A percentile compares a stretch with the other conserved stretches of the same genome.
Conservation (phyloP, 2,797 vertebrate genomes). For the Acrossocheilus fasciatus region DNA sequence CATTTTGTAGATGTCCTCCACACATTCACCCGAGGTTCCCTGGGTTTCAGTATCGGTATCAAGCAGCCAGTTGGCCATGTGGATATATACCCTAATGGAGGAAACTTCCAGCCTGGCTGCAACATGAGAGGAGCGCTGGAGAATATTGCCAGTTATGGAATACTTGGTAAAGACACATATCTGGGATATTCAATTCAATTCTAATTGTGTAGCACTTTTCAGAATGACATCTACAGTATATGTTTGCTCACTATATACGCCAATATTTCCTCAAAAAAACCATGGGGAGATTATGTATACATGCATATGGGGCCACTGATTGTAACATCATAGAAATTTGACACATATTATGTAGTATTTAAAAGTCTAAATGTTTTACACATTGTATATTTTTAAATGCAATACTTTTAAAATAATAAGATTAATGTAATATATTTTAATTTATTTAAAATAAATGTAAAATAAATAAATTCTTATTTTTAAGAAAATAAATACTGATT, state of each 20-base stretch:
- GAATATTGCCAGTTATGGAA: constrained; percentile 77
- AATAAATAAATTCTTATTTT: background rate
- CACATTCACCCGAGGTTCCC: constrained; percentile 77
- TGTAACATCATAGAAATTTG: background rate
- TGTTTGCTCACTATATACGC: background rate
- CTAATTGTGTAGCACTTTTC: background rate
- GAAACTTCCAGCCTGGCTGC: constrained; percentile 81
- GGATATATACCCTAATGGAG: constrained; percentile 83
- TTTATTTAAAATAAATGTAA: background rate
- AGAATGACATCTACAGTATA: too few relatives aligned
- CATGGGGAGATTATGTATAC: background rate
- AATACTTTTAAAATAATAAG: background rate
- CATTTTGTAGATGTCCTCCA: constrained; percentile 83
- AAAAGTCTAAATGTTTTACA: background rate
- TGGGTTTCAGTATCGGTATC: constrained; percentile 83
- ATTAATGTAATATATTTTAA: too few relatives aligned
- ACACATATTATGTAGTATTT: background rate
- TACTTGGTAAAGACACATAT: constrained; percentile 73
- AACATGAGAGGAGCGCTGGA: constrained; percentile 78
- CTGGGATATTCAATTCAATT: background rate
- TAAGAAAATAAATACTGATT: background rate
- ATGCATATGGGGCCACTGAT: background rate
- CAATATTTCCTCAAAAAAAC: background rate
- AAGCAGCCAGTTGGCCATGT: constrained; percentile 82
- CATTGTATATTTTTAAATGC: background rate